These are phyloP conservation scores for Drosophila repleta DNA, from an alignment of 1,140 invertebrate species.

Conservation along the genomic window DNA sequence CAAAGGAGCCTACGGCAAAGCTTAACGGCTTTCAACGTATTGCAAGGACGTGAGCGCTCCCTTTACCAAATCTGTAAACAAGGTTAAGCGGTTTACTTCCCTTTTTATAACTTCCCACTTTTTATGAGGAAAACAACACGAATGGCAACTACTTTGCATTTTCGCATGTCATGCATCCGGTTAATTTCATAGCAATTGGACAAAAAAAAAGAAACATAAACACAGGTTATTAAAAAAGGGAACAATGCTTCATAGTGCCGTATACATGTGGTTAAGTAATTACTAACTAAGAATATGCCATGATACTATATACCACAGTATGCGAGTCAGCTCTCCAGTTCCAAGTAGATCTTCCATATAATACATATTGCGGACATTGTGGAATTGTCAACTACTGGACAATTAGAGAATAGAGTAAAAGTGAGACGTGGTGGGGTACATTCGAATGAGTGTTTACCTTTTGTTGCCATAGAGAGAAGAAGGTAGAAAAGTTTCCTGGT, in stretches of 20 bases:
- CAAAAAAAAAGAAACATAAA: neutral
- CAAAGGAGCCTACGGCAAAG: neutral
- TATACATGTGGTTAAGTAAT: slow-evolving; percentile 6
- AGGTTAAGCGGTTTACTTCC: neutral
- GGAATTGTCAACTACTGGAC: neutral
- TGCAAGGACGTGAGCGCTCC: neutral
- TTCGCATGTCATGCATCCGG: slow-evolving; percentile 7
- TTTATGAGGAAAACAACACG: neutral
- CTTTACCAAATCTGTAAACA: neutral
- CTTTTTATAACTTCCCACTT: neutral
- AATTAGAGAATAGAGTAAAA: neutral
- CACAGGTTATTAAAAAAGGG: slow-evolving; percentile 6
- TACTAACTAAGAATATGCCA: neutral
- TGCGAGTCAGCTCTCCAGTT: neutral
- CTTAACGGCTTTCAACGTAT: neutral
- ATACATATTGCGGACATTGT: neutral
- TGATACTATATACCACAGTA: too few relatives aligned
- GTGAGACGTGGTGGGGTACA: too few relatives aligned
- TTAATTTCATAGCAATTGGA: slow-evolving; percentile 10
- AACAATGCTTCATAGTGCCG: neutral
- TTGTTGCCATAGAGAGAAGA: neutral
- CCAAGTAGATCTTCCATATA: neutral
- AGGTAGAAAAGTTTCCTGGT: neutral
- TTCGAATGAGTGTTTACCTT: slow-evolving; percentile 3
- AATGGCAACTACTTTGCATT: neutral